Conservation (phyloP, 1,140 invertebrate genomes). For the Caerostris darwini region DNA sequence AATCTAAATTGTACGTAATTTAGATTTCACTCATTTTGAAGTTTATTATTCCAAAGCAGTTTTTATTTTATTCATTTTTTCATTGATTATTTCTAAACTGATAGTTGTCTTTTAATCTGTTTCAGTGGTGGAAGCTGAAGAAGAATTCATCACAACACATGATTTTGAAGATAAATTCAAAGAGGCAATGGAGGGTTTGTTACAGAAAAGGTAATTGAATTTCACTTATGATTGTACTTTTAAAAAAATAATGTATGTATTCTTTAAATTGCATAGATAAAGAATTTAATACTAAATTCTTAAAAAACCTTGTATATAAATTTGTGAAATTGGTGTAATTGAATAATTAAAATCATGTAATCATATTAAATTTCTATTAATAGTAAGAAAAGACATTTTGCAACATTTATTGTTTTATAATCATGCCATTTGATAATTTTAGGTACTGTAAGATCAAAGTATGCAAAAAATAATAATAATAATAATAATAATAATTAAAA, state of each 20-base stretch:
- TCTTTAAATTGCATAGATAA: not conserved
- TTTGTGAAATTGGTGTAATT: not conserved
- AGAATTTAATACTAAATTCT: not conserved
- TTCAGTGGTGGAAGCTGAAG: conserved; percentile 80
- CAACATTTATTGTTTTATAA: too few species aligned
- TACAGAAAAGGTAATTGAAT: conserved; percentile 87
- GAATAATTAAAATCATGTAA: not conserved
- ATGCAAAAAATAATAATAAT: too few species aligned
- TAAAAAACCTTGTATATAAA: not conserved
- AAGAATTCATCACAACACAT: conserved; percentile 83
- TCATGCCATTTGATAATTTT: too few species aligned
- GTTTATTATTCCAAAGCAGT: too few species aligned
- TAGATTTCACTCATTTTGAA: too few species aligned
- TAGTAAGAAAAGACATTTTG: too few species aligned
- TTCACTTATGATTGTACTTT: not conserved
- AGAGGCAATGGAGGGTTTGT: conserved; percentile 91
- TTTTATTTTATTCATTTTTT: too few species aligned
- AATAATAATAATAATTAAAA: too few species aligned
- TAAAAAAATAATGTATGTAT: not conserved
- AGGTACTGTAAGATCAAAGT: too few species aligned
- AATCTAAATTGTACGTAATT: too few species aligned
- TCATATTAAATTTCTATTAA: not conserved
- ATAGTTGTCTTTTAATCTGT: not conserved
- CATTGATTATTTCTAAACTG: too few species aligned
- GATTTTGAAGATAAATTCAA: conserved; percentile 93